Conservation (phyloP, 2,888 invertebrate species). For the Argyra leucocephala region DNA sequence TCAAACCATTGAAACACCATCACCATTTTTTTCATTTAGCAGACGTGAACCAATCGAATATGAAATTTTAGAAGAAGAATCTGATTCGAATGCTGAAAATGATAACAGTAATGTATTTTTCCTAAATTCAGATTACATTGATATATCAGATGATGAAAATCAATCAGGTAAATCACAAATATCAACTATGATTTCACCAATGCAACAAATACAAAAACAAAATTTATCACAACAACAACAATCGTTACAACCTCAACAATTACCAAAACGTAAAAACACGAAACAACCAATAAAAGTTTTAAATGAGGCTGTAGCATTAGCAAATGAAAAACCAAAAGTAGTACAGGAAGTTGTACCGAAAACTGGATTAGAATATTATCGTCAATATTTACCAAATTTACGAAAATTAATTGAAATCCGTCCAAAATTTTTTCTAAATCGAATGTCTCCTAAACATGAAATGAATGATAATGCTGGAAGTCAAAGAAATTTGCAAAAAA, state of each 20-base stretch:
- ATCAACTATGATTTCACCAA: not conserved
- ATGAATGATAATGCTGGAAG: not conserved
- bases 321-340: not conserved
- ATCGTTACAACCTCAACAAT: no score
- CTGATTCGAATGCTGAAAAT: not conserved
- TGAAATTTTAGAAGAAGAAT: not conserved
- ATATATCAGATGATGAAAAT: not conserved
- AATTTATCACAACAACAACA: not conserved
- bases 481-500: not conserved
- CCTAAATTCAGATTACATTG: not conserved
- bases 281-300: not conserved
- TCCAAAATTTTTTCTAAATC: not conserved
- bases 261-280: not conserved
- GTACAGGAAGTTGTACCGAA: not conserved
- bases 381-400: conserved; percentile 1
- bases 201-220: not conserved
- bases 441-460: not conserved
- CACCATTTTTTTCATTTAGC: not conserved
- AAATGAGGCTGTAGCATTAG: not conserved
- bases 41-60: not conserved
- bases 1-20: not conserved
- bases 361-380: not conserved
- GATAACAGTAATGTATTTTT: no score
- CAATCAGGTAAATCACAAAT: not conserved
- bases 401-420: not conserved